Percentiles rank a stretch among this genome's conserved stretches.
phyloP scores from a whole-genome alignment of 2,888 invertebrate genomes.

The Agonopterix alstromeriana region DNA sequence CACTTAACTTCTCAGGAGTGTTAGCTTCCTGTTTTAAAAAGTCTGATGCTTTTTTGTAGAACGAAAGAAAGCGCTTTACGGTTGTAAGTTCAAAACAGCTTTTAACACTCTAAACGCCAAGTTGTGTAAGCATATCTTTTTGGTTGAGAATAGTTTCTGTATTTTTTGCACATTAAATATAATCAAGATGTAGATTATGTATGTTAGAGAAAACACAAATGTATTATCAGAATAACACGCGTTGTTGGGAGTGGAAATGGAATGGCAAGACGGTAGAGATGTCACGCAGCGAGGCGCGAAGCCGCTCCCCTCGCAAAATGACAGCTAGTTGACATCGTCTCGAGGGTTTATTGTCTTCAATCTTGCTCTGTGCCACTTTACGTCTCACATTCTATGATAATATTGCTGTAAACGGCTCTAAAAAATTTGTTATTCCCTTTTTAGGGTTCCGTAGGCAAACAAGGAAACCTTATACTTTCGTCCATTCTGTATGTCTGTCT shows the following conservation, averaged over 20 bases:
- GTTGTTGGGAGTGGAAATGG: constrained; percentile 1
- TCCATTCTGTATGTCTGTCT: no score
- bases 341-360: constrained; percentile 30
- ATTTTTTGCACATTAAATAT: constrained; percentile 2
- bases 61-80: constrained; percentile 54
- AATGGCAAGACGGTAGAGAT: constrained; percentile 4
- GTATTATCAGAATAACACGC: constrained; percentile 6
- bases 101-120: constrained; percentile 42
- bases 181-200: constrained; percentile 2
- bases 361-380: constrained; percentile 11
- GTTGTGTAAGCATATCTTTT: constrained; percentile 12
- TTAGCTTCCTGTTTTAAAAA: constrained; percentile 71
- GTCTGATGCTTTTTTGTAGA: constrained; percentile 53
- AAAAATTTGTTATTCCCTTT: constrained; percentile 6
- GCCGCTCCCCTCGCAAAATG: constrained; percentile 16
- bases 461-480: no score
- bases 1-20: constrained; percentile 69
- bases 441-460: not conserved
- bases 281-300: constrained; percentile 6
- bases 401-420: constrained; percentile 9
- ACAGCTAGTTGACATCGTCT: constrained; percentile 25
- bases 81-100: constrained; percentile 67
- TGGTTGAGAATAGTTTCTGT: constrained; percentile 3
- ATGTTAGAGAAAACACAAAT: no score
- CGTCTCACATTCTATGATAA: constrained; percentile 10